Conservation (phyloP, 1,140 invertebrate species). For the Notospermus geniculatus region DNA sequence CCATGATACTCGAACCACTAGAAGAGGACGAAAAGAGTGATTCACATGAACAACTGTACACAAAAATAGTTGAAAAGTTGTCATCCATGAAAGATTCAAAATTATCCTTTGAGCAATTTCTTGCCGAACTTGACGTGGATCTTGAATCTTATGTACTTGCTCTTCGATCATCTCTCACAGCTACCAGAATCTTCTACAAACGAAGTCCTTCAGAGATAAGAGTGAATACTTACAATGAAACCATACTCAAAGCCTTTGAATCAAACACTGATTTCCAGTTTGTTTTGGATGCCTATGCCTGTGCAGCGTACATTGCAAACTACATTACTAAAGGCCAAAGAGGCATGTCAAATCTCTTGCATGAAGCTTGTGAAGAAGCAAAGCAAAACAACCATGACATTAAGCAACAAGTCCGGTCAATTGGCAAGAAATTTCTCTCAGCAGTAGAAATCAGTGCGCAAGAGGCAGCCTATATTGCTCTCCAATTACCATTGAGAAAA, state of each 20-base stretch:
- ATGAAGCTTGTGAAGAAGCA: too few species aligned
- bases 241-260: neutral
- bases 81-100: too few species aligned
- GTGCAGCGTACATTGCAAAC: neutral
- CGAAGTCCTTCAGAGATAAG: neutral
- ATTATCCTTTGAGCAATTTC: neutral
- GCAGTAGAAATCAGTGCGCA: slow-evolving; percentile 24
- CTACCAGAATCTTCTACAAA: neutral
- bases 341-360: too few species aligned
- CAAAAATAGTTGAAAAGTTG: too few species aligned
- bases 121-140: neutral
- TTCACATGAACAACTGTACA: too few species aligned
- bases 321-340: neutral
- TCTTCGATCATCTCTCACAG: neutral
- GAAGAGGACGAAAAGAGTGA: too few species aligned
- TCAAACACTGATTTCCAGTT: neutral
- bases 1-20: too few species aligned
- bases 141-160: neutral
- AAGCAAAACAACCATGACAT: neutral
- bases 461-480: slow-evolving; percentile 23
- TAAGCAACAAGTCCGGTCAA: neutral
- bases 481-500: slow-evolving; percentile 20
- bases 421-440: slow-evolving; percentile 14
- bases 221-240: neutral
- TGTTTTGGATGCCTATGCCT: neutral